Percentiles rank a stretch among this genome's conserved stretches.
phyloP scores from a whole-genome alignment of 2,113 vertebrate genomes.

The Chionodraco myersi region DNA sequence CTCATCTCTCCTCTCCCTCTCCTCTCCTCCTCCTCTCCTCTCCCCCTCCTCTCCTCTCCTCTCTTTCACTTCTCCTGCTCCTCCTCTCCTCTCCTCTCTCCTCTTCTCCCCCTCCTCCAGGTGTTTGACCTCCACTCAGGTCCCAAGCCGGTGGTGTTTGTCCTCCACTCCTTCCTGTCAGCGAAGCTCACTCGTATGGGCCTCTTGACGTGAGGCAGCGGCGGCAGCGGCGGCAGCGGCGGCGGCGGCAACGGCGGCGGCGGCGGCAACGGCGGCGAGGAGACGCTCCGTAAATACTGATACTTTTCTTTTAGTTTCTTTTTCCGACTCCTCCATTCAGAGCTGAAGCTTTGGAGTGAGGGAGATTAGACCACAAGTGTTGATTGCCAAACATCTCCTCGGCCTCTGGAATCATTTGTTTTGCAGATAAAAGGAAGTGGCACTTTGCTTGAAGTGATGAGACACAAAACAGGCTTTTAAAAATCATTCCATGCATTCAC shows the following conservation, averaged over 20 bases:
- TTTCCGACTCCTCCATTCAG: conserved; percentile 8
- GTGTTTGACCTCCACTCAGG: conserved; percentile 18
- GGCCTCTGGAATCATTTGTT: background rate
- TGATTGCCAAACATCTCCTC: conserved; percentile 47
- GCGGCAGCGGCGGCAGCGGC: background rate
- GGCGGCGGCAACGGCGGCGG: no score
- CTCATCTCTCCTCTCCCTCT: background rate
- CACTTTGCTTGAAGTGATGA: conserved; percentile 40
- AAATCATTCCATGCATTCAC: conserved; percentile 29
- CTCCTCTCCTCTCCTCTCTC: background rate
- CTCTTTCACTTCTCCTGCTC: background rate
- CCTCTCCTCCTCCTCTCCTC: background rate
- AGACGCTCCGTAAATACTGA: background rate
- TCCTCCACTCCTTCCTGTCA: conserved; percentile 96
- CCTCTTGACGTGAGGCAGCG: conserved; percentile 86
- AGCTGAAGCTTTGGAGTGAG: conserved; percentile 26
- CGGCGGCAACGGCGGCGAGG: background rate
- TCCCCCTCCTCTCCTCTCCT: no score
- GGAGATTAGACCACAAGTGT: conserved; percentile 15
- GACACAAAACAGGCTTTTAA: conserved; percentile 18
- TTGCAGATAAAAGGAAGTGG: conserved; percentile 23
- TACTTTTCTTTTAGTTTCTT: background rate
- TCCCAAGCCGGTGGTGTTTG: conserved; percentile 95
- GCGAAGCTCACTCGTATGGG: conserved; percentile 98
- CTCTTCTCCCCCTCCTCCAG: conserved; percentile 11